These are phyloP conservation scores for Elgonia sp. DNA, from an alignment of 2,888 invertebrate genomes.

Conservation along the genomic window DNA sequence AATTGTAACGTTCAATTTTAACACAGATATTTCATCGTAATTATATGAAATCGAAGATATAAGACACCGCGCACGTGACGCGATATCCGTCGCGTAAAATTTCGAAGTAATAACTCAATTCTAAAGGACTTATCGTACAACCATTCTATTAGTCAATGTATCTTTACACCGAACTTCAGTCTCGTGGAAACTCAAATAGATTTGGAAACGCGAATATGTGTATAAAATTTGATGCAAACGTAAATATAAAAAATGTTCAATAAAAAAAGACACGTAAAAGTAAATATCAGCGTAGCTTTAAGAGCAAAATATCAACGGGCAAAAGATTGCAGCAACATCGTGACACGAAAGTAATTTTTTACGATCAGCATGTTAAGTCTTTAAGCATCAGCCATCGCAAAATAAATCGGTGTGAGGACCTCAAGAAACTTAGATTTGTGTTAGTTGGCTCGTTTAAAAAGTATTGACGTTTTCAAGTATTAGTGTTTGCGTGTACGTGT, in stretches of 20 bases:
- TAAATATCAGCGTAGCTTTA: neutral
- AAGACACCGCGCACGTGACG: conserved; percentile 23
- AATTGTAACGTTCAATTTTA: conserved; percentile 58
- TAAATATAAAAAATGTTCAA: conserved; percentile 19
- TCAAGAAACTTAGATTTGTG: conserved; percentile 39
- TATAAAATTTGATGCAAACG: conserved; percentile 7
- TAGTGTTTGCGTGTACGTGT: conserved; percentile 22
- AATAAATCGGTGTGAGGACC: conserved; percentile 45
- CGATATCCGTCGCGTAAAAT: conserved; percentile 45
- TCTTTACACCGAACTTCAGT: neutral
- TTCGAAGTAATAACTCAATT: conserved; percentile 49
- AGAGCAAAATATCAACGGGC: conserved; percentile 34
- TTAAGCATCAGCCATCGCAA: conserved; percentile 51
- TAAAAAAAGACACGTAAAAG: conserved; percentile 11
- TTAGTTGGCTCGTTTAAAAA: conserved; percentile 55
- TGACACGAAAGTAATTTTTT: conserved; percentile 53
- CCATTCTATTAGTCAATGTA: conserved; percentile 22
- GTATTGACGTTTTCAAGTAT: conserved; percentile 55
- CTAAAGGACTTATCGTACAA: conserved; percentile 25
- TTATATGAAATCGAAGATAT: conserved; percentile 46
- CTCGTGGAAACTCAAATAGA: conserved; percentile 4
- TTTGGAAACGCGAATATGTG: neutral
- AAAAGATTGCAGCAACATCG: conserved; percentile 28
- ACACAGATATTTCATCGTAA: conserved; percentile 60
- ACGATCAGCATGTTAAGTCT: conserved; percentile 61